These are phyloP conservation scores for Galagoides demidoff DNA, from an alignment of 2,797 vertebrate genomes.

Conservation along the genomic window DNA sequence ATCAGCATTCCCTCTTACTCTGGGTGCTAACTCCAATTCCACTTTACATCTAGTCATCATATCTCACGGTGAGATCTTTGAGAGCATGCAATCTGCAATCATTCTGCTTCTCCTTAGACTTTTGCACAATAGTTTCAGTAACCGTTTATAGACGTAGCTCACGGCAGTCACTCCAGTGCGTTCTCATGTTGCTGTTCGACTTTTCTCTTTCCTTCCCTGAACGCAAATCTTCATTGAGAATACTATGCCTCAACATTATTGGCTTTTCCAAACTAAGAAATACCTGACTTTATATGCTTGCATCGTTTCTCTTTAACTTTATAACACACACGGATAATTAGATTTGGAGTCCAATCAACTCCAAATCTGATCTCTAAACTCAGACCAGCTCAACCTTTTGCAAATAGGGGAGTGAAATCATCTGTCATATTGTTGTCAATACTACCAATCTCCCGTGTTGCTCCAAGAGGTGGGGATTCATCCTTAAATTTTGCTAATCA, in stretches of 20 bases:
- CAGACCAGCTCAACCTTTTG: slow-evolving; percentile 22
- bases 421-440: slow-evolving; percentile 33
- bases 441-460: slow-evolving; percentile 48
- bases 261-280: slow-evolving; percentile 20
- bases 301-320: slow-evolving; percentile 58
- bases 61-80: neutral
- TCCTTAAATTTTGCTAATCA: slow-evolving; percentile 6
- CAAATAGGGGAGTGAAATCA: slow-evolving; percentile 11
- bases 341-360: neutral
- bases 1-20: neutral
- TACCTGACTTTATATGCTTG: neutral
- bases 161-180: neutral
- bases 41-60: neutral
- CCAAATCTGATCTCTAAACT: slow-evolving; percentile 41
- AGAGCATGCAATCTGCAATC: neutral
- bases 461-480: neutral
- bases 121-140: neutral
- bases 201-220: neutral
- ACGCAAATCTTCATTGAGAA: neutral
- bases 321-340: slow-evolving; percentile 18
- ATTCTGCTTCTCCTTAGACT: neutral
- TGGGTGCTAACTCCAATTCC: neutral
- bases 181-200: neutral
- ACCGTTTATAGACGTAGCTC: neutral
- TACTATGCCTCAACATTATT: slow-evolving; percentile 9